These are phyloP conservation scores for Agrypnia vestita DNA, from an alignment of 1,140 invertebrate species.

Conservation along the genomic window DNA sequence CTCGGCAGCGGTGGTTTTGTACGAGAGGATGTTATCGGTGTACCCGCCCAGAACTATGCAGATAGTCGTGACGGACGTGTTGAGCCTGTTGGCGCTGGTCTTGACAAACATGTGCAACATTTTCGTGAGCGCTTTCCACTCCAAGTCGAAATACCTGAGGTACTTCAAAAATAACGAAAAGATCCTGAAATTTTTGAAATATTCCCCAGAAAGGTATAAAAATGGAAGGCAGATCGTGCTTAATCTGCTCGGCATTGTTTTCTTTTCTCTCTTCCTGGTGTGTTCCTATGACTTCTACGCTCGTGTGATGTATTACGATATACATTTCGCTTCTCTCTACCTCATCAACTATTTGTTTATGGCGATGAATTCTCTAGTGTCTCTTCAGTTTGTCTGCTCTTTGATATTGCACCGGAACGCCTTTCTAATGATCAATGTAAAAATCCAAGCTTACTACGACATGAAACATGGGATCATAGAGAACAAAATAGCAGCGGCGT, in stretches of 20 bases:
- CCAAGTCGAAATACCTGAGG: not conserved
- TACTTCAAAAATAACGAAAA: not conserved
- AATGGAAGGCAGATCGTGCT: not conserved
- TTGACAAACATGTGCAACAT: not conserved
- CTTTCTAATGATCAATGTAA: slow-evolving; percentile 1
- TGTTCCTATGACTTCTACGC: not conserved
- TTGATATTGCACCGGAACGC: not conserved
- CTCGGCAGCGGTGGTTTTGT: not conserved
- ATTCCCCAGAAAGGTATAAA: not conserved
- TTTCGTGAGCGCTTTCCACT: not conserved
- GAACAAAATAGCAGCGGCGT: not conserved
- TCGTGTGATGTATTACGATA: not conserved
- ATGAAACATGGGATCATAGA: not conserved
- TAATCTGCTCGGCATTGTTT: not conserved
- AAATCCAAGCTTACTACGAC: not conserved
- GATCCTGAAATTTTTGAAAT: not conserved
- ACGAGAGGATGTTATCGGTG: not conserved
- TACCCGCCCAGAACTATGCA: not conserved
- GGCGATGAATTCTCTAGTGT: slow-evolving; percentile 1
- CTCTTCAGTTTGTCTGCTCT: not conserved
- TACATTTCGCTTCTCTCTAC: not conserved
- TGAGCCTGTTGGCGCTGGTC: not conserved
- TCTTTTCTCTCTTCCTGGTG: not conserved
- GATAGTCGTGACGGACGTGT: not conserved
- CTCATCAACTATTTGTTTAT: not conserved